Base-by-base conservation (phyloP, 1,140 invertebrate species). In the Macrobrachium rosenbergii region DNA sequence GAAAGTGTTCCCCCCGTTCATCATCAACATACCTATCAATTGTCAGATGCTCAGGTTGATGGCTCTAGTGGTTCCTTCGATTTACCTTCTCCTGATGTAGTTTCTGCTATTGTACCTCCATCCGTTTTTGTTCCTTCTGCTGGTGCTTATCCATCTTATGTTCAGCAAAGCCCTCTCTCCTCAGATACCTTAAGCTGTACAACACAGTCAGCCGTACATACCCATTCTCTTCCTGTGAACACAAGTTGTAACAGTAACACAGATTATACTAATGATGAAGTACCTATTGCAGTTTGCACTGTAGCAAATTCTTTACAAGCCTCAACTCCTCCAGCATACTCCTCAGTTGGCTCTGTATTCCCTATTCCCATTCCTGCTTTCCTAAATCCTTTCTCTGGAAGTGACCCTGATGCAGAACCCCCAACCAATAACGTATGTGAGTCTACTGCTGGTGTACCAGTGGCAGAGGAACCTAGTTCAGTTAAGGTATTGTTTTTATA, bases 311-410 rank as follows among this genome's bases (percentile, higher is more conserved):
- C 5, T 28, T 12, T 45, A 28, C 28, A n/a, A 21, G 19, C 76
- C 37, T 45, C 37, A 37, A 21, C 11, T 7, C 19, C 11, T 37
- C 23, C 28, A 28, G 21, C 60, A 60, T 10, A 21, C 59, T 19
- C 52, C 0, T 17, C 62, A 0, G 23, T 63, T 14, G 23, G 62
- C 16, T 81, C 79, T n/a, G 63, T 81, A 19, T 81, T 81, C 79
- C 79, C 79, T 17, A 14, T 81, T 10, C 64, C 79, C 2, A n/a
- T 81, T 14, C 79, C 79, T 19, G 28, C 79, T 12, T 81, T 81
- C 62, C 79, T 81, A 23, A 81, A 81, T 16, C 79, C 79, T 23
- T 81, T 81, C 64, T 67, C 79, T 12, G n/a, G 52, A 52, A 52
- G 7, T 52, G 52, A 52, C 52, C 52, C 52, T 52, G 52, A 52